These are phyloP conservation scores for Leptatherina wallacei DNA, from an alignment of 2,797 vertebrate species.

Conservation along the genomic window DNA sequence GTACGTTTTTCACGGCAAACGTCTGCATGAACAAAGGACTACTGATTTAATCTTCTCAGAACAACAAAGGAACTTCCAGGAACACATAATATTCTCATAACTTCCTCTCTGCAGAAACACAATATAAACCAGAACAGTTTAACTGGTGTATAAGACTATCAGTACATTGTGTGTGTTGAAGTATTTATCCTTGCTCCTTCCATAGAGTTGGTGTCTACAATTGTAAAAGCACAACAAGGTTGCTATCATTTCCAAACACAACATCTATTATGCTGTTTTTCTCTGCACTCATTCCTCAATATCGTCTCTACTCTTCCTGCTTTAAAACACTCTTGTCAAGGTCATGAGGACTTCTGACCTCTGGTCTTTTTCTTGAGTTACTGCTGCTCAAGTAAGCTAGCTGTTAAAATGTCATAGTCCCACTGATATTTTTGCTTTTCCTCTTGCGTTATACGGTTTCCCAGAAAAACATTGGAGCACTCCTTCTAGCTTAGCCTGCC, in stretches of 20 bases:
- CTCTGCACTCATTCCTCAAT: background rate
- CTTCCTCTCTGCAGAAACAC: conserved; percentile 23
- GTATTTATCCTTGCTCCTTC: background rate
- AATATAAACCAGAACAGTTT: background rate
- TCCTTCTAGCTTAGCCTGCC: background rate
- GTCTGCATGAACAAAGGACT: conserved; percentile 1
- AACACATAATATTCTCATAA: conserved; percentile 17
- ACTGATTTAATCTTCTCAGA: conserved; percentile 13
- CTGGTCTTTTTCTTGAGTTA: conserved; percentile 13
- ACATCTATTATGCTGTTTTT: background rate
- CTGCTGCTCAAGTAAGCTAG: background rate
- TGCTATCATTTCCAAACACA: background rate
- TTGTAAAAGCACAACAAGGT: background rate
- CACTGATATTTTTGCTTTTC: background rate
- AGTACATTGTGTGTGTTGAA: background rate
- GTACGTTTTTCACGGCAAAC: background rate
- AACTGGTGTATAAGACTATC: background rate
- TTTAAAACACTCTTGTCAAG: conserved; percentile 35
- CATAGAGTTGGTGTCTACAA: background rate
- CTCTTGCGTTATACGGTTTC: background rate
- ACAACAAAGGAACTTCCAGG: conserved; percentile 22
- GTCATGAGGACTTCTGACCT: conserved; percentile 35
- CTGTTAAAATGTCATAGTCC: background rate
- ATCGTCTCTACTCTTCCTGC: conserved; percentile 17
- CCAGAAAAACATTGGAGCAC: background rate